Percentiles rank a stretch among this genome's conserved stretches.
These are phyloP conservation scores for Candoia aspera DNA, from an alignment of 2,113 vertebrate species.

Conservation along the genomic window DNA sequence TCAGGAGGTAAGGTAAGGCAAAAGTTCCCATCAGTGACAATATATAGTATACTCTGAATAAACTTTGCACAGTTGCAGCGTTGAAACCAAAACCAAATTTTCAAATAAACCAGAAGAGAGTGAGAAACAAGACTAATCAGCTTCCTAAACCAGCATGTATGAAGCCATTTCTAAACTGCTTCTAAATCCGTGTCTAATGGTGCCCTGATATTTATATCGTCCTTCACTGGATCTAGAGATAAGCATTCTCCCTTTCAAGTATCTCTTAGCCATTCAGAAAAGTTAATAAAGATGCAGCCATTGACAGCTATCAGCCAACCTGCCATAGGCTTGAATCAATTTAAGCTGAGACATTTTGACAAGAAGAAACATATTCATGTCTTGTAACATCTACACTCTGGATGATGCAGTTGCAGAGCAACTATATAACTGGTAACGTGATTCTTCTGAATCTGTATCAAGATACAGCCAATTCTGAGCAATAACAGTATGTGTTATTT, in stretches of 20 bases:
- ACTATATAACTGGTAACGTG: neutral
- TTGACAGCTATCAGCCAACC: neutral
- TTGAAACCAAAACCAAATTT: neutral
- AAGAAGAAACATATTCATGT: neutral
- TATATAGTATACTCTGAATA: neutral
- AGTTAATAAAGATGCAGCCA: neutral
- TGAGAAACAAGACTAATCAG: neutral
- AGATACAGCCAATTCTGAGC: neutral
- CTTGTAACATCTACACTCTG: neutral
- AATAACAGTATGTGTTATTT: neutral
- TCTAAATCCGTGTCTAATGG: neutral
- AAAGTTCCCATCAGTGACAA: neutral
- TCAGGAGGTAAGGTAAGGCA: neutral
- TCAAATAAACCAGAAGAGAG: neutral
- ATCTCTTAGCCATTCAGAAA: neutral
- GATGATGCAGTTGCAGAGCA: neutral
- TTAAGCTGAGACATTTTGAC: neutral
- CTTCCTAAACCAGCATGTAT: neutral
- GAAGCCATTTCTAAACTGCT: neutral
- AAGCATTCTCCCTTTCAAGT: neutral
- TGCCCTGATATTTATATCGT: no score
- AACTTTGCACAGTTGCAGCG: neutral
- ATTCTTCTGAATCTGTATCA: neutral
- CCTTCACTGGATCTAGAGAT: neutral
- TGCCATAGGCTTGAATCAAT: neutral